These are phyloP conservation scores for Mizuhopecten yessoensis DNA, from an alignment of 1,140 invertebrate genomes.

Conservation along the genomic window DNA sequence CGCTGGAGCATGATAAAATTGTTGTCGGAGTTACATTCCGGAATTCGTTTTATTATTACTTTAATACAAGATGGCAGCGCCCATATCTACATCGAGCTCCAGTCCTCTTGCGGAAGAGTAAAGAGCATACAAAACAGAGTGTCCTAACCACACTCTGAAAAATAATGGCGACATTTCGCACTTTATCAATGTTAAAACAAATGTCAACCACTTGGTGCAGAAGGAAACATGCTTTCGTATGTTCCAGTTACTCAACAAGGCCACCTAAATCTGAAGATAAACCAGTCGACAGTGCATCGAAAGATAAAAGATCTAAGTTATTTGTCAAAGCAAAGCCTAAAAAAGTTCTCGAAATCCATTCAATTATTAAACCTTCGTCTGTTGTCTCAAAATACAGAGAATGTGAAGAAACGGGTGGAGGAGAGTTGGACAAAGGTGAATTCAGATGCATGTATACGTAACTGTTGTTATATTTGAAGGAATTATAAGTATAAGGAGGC, in stretches of 20 bases:
- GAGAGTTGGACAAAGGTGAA: too few species aligned
- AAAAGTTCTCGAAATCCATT: not conserved
- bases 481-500: too few species aligned
- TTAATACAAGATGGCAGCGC: not conserved
- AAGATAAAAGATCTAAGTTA: not conserved
- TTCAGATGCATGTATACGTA: too few species aligned
- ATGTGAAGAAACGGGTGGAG: too few species aligned
- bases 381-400: too few species aligned
- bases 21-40: not conserved
- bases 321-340: too few species aligned
- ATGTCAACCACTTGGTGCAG: not conserved
- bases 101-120: not conserved
- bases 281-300: too few species aligned
- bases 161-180: constrained; percentile 12
- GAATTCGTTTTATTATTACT: not conserved
- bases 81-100: not conserved
- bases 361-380: not conserved
- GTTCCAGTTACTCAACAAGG: not conserved
- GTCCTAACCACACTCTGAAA: not conserved
- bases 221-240: not conserved
- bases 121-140: not conserved
- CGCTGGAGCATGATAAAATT: too few species aligned
- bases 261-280: not conserved
- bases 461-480: too few species aligned
- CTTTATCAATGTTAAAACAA: not conserved